Evolutionary conservation across 2,888 invertebrate genomes (phyloP).

Genomic region (Encarsia formosa): DNA sequence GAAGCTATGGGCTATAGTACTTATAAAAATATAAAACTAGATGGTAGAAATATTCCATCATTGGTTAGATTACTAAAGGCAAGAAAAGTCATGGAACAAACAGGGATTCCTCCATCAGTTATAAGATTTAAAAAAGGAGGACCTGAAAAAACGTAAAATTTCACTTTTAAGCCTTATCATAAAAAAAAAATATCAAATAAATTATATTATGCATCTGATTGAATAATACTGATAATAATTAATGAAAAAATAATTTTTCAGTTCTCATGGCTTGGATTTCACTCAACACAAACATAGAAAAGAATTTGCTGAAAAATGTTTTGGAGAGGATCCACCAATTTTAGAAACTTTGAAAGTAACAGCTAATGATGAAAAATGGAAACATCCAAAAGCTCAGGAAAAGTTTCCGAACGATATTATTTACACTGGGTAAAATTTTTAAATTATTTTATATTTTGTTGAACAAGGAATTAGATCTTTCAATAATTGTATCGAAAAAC

Average conservation of each 20-base stretch:
- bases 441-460: not conserved
- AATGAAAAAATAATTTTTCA: constrained; percentile 23
- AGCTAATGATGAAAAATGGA: constrained; percentile 29
- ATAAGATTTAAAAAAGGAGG: constrained; percentile 21
- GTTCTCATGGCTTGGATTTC: constrained; percentile 40
- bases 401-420: constrained; percentile 30
- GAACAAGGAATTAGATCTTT: not conserved
- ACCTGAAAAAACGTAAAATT: constrained; percentile 32
- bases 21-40: constrained; percentile 34
- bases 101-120: no score
- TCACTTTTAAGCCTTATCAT: no score
- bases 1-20: constrained; percentile 30
- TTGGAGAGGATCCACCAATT: constrained; percentile 36
- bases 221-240: no score
- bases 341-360: constrained; percentile 36
- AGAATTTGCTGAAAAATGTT: constrained; percentile 36
- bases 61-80: constrained; percentile 35
- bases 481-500: not conserved
- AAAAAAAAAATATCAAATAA: no score
- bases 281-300: constrained; percentile 37
- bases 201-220: no score
- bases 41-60: constrained; percentile 39
- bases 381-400: constrained; percentile 23
- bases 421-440: constrained; percentile 30
- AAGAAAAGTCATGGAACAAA: no score